Conservation (phyloP, 2,113 vertebrate genomes). For the Ptilonorhynchus violaceus region DNA sequence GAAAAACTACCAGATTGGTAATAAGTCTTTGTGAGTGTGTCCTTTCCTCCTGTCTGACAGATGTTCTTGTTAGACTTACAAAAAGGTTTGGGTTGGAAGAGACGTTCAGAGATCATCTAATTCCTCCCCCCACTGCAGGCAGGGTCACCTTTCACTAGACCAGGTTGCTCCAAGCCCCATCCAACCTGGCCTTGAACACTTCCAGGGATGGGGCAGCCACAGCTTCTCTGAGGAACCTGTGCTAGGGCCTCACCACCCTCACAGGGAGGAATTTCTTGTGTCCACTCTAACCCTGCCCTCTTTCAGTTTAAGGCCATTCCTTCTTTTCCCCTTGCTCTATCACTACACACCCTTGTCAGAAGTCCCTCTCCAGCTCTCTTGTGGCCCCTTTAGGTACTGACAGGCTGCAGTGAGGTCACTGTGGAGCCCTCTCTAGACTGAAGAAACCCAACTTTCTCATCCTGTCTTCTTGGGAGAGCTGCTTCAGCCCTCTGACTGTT, state of each 20-base stretch:
- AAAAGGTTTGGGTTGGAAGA: not conserved
- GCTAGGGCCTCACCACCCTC: not conserved
- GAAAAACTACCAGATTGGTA: not conserved
- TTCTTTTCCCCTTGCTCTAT: not conserved
- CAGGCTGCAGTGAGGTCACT: not conserved
- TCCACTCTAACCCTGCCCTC: not conserved
- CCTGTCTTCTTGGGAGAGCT: rapidly evolving
- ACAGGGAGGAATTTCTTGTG: not conserved
- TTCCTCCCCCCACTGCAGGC: rapidly evolving
- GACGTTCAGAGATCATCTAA: not conserved
- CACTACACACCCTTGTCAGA: rapidly evolving
- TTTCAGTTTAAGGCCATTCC: not conserved
- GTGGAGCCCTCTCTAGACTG: not conserved
- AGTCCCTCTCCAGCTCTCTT: not conserved
- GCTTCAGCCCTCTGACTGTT: not conserved
- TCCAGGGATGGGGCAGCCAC: not conserved
- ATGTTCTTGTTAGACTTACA: not conserved
- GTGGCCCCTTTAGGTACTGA: rapidly evolving
- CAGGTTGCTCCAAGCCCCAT: not conserved
- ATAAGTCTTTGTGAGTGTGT: not conserved
- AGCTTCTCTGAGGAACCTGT: not conserved
- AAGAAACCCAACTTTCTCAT: not conserved
- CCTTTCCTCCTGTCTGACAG: not conserved
- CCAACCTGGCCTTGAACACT: not conserved
- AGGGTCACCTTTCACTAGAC: not conserved